Base-by-base conservation (phyloP, 2,797 vertebrate species). In the Phoeniculus purpureus region DNA sequence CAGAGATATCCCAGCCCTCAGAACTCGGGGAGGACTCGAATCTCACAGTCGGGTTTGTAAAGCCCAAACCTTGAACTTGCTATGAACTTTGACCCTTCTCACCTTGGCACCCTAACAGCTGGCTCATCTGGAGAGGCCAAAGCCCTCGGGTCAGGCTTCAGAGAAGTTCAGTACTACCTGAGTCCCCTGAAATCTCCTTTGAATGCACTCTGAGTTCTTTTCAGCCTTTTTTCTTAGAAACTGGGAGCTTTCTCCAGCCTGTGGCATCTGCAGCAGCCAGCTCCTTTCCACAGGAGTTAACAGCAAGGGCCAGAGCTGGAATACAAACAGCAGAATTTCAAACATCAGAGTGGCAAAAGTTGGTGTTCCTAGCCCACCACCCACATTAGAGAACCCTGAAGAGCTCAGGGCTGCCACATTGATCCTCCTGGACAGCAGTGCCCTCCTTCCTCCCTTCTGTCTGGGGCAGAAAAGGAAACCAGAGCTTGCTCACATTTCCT, bases 221-320 rank as follows among this genome's bases (percentile, higher is more conserved):
- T 51, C 37, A 52, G 27, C 22, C 48, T 12, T 65, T 55, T 29
- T 73, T 50, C 12, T 74, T 32, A 45, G 45, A 47, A 82, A 54
- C 29, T 1, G 5, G 22, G 50, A 60, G 59, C 21, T 58, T 64
- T 90, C 64, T 43, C 72, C 51, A 61, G 61, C 18, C 4, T 60
- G 2, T 1, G 0, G 29, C 12, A 3, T 23, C 29, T 4, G 1
- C 27, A 66, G 64, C 52, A 43, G 2, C n/a, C 6, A 3, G 23
- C 16, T 80, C 48, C 26, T 40, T 16, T 62, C 27, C 58, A 21
- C 11, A 4, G 7, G 2, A 6, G 10, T 31, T 56, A 10, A 25
- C 15, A 1, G 58, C 27, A 9, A 74, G 68, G 31, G 47, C 59
- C 18, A 3, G 61, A 74, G 58, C 34, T 54, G 43, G 19, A 59